Percentiles rank a stretch among this genome's conserved stretches.
phyloP scores from a whole-genome alignment of 2,797 vertebrate genomes.

The Cyclura pinguis region DNA sequence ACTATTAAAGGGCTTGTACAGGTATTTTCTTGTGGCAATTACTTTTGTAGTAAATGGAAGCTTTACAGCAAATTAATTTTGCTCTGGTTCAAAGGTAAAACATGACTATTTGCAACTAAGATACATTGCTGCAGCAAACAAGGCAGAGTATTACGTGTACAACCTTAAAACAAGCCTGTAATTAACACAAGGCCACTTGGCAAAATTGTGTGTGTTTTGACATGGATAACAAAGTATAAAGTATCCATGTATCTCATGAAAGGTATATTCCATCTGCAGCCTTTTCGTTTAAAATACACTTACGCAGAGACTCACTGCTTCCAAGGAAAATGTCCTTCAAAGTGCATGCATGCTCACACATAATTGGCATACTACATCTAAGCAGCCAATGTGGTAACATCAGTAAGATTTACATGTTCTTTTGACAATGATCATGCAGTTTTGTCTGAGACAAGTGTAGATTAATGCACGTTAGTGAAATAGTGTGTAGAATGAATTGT shows the following conservation, averaged over 20 bases:
- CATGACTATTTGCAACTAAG: neutral
- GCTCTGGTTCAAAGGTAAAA: neutral
- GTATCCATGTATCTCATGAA: neutral
- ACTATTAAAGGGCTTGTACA: neutral
- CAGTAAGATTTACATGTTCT: neutral
- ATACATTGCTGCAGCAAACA: neutral
- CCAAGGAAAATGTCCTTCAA: neutral
- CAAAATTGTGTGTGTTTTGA: neutral
- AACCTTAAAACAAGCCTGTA: no score
- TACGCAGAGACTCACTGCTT: neutral
- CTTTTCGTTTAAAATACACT: neutral
- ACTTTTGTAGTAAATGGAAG: neutral
- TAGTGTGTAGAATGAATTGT: conserved; percentile 6
- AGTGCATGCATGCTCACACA: neutral
- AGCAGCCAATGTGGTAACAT: neutral
- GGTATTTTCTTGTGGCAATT: neutral
- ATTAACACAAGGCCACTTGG: neutral
- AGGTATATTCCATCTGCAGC: neutral
- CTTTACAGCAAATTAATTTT: neutral
- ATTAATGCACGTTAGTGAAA: neutral
- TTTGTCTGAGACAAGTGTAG: neutral
- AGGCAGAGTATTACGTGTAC: neutral
- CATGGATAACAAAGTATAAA: neutral
- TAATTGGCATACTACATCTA: neutral
- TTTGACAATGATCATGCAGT: neutral